These are phyloP conservation scores for Coenonympha arcania DNA, from an alignment of 2,888 invertebrate genomes.

Conservation along the genomic window DNA sequence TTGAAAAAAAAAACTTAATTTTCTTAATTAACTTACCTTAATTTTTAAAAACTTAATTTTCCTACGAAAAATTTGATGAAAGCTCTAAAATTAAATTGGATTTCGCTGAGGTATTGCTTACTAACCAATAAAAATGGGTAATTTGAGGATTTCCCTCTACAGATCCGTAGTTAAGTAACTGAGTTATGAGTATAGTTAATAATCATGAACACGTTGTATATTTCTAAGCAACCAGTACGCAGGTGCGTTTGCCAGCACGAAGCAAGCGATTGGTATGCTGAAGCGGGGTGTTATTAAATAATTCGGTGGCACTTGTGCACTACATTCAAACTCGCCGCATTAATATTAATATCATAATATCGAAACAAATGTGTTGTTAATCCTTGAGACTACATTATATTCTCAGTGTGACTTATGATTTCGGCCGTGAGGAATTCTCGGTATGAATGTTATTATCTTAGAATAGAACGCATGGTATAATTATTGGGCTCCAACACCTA, in stretches of 20 bases:
- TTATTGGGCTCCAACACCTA: too few species aligned
- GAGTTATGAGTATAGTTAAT: not conserved
- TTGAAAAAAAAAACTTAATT: too few species aligned
- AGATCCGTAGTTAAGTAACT: too few species aligned
- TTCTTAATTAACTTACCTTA: too few species aligned
- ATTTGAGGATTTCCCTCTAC: too few species aligned
- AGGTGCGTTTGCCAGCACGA: not conserved
- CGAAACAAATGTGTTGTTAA: not conserved
- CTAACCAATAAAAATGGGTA: too few species aligned
- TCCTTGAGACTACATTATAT: not conserved
- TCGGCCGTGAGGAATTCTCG: not conserved
- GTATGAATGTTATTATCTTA: too few species aligned
- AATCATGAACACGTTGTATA: not conserved
- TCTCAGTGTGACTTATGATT: not conserved
- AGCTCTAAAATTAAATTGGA: too few species aligned
- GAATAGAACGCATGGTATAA: too few species aligned
- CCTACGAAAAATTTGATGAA: too few species aligned
- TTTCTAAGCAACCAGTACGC: not conserved
- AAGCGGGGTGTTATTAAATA: slow-evolving; percentile 4
- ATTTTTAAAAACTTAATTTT: too few species aligned
- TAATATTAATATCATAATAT: not conserved
- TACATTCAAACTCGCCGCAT: not conserved
- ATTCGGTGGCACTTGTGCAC: slow-evolving; percentile 12
- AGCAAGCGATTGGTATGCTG: not conserved
- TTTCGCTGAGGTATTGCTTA: too few species aligned